These are phyloP conservation scores for Drosophila kohkoa DNA, from an alignment of 1,140 invertebrate genomes.

Conservation along the genomic window DNA sequence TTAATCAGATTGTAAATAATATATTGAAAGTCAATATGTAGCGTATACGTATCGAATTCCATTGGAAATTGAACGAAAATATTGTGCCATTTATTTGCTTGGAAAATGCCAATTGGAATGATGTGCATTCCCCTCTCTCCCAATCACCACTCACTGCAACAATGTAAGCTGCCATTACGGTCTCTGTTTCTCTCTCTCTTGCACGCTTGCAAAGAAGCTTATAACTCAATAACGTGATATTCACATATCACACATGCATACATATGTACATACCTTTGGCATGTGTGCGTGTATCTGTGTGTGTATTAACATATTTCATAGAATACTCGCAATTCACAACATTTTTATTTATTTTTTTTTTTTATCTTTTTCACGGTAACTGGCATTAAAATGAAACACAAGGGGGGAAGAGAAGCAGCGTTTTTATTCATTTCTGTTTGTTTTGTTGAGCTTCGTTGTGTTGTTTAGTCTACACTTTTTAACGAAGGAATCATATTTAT, in stretches of 20 bases:
- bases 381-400: conserved; percentile 40
- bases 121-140: conserved; percentile 7
- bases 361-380: conserved; percentile 37
- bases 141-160: neutral
- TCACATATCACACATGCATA: conserved; percentile 1
- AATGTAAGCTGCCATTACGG: neutral
- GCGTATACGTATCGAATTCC: neutral
- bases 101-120: conserved; percentile 12
- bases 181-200: neutral
- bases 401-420: conserved; percentile 2
- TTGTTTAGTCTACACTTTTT: conserved; percentile 25
- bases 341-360: conserved; percentile 26
- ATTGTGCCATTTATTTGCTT: conserved; percentile 5
- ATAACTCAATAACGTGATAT: conserved; percentile 11
- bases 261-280: neutral
- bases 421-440: conserved; percentile 34
- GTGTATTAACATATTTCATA: conserved; percentile 51
- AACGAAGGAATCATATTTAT: conserved; percentile 30
- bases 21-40: no score
- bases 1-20: neutral
- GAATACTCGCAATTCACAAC: conserved; percentile 43
- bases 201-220: conserved; percentile 4
- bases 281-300: neutral
- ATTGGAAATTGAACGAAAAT: neutral
- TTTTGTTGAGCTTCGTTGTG: conserved; percentile 36